Conservation (phyloP, 53 echinoderm and acorn worm species). For the Hippasteria phrygiana region DNA sequence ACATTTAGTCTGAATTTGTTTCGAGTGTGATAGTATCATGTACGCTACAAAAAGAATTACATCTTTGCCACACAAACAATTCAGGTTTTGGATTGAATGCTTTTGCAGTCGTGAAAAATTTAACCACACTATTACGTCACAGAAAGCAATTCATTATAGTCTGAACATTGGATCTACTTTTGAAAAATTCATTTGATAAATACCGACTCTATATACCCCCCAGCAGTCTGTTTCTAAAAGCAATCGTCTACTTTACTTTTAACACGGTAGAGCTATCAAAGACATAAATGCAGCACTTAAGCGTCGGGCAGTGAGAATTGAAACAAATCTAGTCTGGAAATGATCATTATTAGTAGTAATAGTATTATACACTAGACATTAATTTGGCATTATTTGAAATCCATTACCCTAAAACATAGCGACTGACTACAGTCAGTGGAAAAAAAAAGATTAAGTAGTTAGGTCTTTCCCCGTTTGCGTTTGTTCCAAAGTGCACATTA, state of each 20-base stretch:
- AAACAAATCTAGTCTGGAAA: neutral
- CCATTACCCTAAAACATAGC: neutral
- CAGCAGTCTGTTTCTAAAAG: too few species aligned
- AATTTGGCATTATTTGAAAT: constrained; percentile 11
- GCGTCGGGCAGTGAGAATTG: constrained; percentile 37
- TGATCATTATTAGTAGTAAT: too few species aligned
- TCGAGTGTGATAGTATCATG: neutral
- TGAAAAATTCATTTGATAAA: neutral
- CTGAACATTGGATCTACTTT: neutral
- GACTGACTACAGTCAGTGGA: neutral
- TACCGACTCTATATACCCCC: too few species aligned
- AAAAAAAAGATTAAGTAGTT: neutral
- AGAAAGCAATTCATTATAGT: constrained; percentile 9
- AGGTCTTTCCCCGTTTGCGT: neutral
- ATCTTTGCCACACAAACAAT: neutral
- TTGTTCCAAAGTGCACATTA: neutral
- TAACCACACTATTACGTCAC: neutral
- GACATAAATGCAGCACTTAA: constrained; percentile 31
- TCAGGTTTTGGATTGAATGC: neutral
- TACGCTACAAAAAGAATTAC: constrained; percentile 22
- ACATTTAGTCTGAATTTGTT: neutral
- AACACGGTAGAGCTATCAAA: neutral
- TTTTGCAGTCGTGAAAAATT: neutral
- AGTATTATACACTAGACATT: neutral
- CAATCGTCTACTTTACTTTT: too few species aligned